Conservation (phyloP, 1,140 invertebrate species). For the Drosophila paulistorum region DNA sequence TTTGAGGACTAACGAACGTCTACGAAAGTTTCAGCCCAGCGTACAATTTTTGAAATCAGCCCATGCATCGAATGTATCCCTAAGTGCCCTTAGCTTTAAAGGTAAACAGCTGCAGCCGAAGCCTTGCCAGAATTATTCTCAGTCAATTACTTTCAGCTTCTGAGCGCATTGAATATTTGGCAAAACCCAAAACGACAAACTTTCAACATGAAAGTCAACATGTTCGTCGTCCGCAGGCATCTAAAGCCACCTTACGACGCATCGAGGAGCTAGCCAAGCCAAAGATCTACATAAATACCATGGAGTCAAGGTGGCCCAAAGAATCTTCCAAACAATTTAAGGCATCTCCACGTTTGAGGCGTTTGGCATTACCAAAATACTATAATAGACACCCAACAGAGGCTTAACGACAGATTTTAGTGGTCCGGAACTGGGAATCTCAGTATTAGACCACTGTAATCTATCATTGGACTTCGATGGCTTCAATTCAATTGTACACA, state of each 20-base stretch:
- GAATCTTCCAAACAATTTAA: background rate
- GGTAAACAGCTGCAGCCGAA: background rate
- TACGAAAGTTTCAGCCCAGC: background rate
- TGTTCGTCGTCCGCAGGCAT: too few relatives aligned
- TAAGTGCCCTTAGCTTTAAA: background rate
- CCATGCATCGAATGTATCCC: background rate
- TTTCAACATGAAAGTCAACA: too few relatives aligned
- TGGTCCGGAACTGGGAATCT: background rate
- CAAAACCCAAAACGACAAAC: background rate
- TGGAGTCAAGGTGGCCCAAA: background rate
- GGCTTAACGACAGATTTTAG: background rate
- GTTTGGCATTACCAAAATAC: background rate
- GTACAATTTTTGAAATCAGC: background rate
- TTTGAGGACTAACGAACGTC: background rate
- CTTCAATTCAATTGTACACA: background rate
- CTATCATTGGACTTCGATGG: background rate
- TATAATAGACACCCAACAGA: background rate
- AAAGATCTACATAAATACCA: background rate
- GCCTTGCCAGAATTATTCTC: background rate
- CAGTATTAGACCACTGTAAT: background rate
- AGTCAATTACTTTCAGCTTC: background rate
- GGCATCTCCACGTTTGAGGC: background rate
- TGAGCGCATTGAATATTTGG: background rate
- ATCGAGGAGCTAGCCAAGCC: slow-evolving; percentile 22
- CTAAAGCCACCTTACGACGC: background rate